phyloP scores from a whole-genome alignment of 2,888 invertebrate species.

The Apoderus coryli region DNA sequence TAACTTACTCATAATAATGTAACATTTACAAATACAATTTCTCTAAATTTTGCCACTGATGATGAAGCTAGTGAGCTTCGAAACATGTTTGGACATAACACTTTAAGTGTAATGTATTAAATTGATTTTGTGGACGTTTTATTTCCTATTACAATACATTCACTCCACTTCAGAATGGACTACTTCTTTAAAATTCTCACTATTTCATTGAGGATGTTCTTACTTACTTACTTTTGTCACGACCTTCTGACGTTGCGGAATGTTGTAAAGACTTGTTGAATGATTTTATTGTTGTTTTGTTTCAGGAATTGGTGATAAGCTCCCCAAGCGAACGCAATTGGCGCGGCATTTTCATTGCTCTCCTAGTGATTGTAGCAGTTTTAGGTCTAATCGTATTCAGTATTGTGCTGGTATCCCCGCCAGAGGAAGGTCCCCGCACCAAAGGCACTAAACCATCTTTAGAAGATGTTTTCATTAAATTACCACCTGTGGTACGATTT shows the following conservation, averaged over 20 bases:
- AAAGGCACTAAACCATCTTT: slow-evolving; percentile 53
- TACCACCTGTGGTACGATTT: slow-evolving; percentile 41
- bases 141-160: too few relatives aligned
- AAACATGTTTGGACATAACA: too few relatives aligned
- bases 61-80: too few relatives aligned
- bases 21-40: too few relatives aligned
- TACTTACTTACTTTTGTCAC: slow-evolving; percentile 1
- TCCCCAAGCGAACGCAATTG: slow-evolving; percentile 84
- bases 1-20: too few relatives aligned
- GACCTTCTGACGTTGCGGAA: not conserved
- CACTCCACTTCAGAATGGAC: too few relatives aligned
- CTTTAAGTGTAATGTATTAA: too few relatives aligned
- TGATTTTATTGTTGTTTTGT: slow-evolving; percentile 20
- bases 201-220: too few relatives aligned
- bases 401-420: slow-evolving; percentile 77
- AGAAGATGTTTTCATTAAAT: slow-evolving; percentile 45
- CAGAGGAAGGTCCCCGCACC: slow-evolving; percentile 53
- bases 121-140: too few relatives aligned
- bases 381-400: slow-evolving; percentile 82
- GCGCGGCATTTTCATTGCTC: slow-evolving; percentile 85
- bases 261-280: not conserved
- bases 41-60: too few relatives aligned
- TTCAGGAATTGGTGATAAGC: slow-evolving; percentile 77
- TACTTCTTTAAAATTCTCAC: too few relatives aligned
- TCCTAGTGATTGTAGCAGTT: slow-evolving; percentile 79